These are phyloP conservation scores for Apeltes quadracus DNA, from an alignment of 2,113 vertebrate species.

Conservation along the genomic window DNA sequence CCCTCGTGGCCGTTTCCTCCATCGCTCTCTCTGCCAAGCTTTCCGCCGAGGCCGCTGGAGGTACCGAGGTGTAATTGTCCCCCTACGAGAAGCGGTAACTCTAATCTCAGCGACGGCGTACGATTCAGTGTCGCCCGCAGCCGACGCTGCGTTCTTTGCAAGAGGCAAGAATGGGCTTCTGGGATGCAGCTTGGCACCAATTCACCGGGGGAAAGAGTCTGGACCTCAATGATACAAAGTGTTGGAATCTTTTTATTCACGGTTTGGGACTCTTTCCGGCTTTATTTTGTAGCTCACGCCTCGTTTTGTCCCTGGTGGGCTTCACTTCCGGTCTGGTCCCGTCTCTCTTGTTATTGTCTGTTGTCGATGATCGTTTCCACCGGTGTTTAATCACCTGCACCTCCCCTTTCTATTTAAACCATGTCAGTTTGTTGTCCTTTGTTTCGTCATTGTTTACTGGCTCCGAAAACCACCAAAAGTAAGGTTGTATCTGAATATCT, in stretches of 20 bases:
- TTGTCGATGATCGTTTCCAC: no score
- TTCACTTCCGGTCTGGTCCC: no score
- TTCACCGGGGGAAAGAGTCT: neutral
- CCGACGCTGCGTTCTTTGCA: constrained; percentile 38
- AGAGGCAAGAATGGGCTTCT: constrained; percentile 18
- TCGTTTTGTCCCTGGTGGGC: no score
- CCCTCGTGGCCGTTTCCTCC: neutral
- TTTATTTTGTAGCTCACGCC: no score
- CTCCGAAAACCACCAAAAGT: neutral
- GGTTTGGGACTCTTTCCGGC: no score
- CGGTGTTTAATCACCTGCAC: no score
- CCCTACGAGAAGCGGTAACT: constrained; percentile 47
- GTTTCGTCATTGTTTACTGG: no score
- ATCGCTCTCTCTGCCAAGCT: constrained; percentile 40
- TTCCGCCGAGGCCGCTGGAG: constrained; percentile 44
- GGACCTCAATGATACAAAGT: constrained; percentile 28
- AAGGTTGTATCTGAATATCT: neutral
- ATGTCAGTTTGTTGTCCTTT: no score
- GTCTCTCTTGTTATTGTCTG: no score
- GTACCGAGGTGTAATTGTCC: constrained; percentile 55
- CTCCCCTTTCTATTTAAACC: no score
- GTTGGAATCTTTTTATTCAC: no score
- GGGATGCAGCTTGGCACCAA: constrained; percentile 27
- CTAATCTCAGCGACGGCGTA: constrained; percentile 47
- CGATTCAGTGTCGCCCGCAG: constrained; percentile 39